Conservation (phyloP, 1,140 invertebrate genomes). For the Apocrypta bakeri region DNA sequence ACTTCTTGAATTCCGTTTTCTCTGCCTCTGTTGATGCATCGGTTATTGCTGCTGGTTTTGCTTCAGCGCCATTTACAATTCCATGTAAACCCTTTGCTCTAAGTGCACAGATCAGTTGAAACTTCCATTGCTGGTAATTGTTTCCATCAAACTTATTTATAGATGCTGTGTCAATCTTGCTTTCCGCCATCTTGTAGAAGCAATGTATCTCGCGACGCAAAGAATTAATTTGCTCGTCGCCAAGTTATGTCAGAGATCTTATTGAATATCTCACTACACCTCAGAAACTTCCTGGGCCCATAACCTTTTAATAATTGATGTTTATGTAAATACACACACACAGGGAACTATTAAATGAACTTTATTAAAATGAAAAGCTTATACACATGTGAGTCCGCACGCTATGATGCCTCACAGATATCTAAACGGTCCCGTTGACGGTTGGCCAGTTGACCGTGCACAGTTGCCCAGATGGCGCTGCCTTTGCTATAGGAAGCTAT, state of each 20-base stretch:
- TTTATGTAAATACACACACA: too few relatives aligned
- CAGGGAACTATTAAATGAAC: too few relatives aligned
- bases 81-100: constrained; percentile 55
- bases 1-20: constrained; percentile 37
- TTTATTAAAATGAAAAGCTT: too few relatives aligned
- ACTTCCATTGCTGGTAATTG: constrained; percentile 64
- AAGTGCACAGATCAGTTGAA: constrained; percentile 63
- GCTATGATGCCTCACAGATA: too few relatives aligned
- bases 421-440: too few relatives aligned
- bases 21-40: neutral
- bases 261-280: neutral
- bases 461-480: too few relatives aligned
- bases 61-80: constrained; percentile 19
- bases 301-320: neutral
- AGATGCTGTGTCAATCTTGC: constrained; percentile 13
- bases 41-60: constrained; percentile 8
- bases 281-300: neutral
- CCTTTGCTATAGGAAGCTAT: too few relatives aligned
- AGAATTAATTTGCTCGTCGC: neutral
- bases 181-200: constrained; percentile 7
- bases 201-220: neutral
- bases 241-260: neutral
- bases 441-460: too few relatives aligned
- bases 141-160: constrained; percentile 60
- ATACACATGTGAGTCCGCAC: too few relatives aligned